Conservation (phyloP, 1,140 invertebrate species). For the Drosophila orosa region DNA sequence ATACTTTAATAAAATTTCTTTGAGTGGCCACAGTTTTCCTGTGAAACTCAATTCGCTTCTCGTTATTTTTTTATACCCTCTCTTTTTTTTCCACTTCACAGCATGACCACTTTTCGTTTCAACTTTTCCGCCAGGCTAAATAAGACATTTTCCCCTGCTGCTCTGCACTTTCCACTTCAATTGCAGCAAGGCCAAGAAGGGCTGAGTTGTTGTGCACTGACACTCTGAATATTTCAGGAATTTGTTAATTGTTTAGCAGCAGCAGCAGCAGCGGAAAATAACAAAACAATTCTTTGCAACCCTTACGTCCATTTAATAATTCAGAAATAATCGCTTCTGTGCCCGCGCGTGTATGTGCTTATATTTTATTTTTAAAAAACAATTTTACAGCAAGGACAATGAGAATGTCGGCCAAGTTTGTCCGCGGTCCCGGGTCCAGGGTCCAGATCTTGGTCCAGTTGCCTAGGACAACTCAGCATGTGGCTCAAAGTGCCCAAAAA, state of each 20-base stretch:
- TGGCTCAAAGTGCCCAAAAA: constrained; percentile 66
- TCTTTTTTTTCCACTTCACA: constrained; percentile 11
- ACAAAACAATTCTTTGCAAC: constrained; percentile 32
- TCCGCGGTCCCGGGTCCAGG: constrained; percentile 3
- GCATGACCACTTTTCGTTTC: constrained; percentile 24
- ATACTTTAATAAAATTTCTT: neutral
- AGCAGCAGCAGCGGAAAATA: constrained; percentile 20
- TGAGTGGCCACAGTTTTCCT: neutral
- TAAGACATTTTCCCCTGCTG: constrained; percentile 31
- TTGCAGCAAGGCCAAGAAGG: constrained; percentile 31
- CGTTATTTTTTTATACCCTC: constrained; percentile 18
- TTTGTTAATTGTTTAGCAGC: constrained; percentile 70
- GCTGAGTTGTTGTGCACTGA: constrained; percentile 37
- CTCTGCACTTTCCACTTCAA: constrained; percentile 20
- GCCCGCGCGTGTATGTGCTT: constrained; percentile 20
- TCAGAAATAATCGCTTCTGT: constrained; percentile 45
- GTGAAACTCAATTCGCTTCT: constrained; percentile 17
- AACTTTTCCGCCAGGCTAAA: constrained; percentile 12
- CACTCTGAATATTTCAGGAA: constrained; percentile 68
- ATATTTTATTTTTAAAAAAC: constrained; percentile 73
- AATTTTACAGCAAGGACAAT: constrained; percentile 70
- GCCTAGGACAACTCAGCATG: constrained; percentile 67
- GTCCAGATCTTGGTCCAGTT: constrained; percentile 44
- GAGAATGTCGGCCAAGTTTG: constrained; percentile 64
- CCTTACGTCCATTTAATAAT: constrained; percentile 71